Percentiles rank a stretch among this genome's conserved stretches.
Conservation (phyloP, 2,888 invertebrate species). For the Harmothoe impar region DNA sequence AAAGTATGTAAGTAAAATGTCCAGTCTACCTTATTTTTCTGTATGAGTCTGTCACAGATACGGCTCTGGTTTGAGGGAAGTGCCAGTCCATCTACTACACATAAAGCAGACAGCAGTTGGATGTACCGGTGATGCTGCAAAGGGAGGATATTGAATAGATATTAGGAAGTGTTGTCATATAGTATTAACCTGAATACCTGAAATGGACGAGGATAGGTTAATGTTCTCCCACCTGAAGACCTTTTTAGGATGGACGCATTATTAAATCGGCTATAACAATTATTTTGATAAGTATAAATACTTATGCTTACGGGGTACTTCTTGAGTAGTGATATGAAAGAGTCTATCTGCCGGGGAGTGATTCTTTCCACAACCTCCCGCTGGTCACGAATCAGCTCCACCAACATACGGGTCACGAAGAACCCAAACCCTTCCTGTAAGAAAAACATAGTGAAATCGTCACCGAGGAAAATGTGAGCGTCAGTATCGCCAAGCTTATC, state of each 20-base stretch:
- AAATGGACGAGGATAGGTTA: too few species aligned
- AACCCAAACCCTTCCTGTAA: conserved; percentile 47
- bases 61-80: conserved; percentile 36
- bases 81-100: conserved; percentile 50
- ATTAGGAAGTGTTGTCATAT: too few species aligned
- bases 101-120: conserved; percentile 47
- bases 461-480: too few species aligned
- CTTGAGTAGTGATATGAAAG: conserved; percentile 44
- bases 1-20: too few species aligned
- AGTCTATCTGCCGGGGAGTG: conserved; percentile 49
- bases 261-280: too few species aligned
- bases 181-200: too few species aligned
- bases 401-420: conserved; percentile 44
- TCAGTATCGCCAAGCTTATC: too few species aligned
- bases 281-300: too few species aligned
- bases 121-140: conserved; percentile 44
- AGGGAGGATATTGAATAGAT: too few species aligned
- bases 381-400: conserved; percentile 53
- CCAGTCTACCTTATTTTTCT: conserved; percentile 33
- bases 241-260: too few species aligned
- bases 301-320: conserved; percentile 3
- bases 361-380: conserved; percentile 35
- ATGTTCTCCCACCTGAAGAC: too few species aligned
- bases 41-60: conserved; percentile 45
- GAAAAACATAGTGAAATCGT: neutral